Conservation (phyloP, 2,113 vertebrate species). For the Solea senegalensis region DNA sequence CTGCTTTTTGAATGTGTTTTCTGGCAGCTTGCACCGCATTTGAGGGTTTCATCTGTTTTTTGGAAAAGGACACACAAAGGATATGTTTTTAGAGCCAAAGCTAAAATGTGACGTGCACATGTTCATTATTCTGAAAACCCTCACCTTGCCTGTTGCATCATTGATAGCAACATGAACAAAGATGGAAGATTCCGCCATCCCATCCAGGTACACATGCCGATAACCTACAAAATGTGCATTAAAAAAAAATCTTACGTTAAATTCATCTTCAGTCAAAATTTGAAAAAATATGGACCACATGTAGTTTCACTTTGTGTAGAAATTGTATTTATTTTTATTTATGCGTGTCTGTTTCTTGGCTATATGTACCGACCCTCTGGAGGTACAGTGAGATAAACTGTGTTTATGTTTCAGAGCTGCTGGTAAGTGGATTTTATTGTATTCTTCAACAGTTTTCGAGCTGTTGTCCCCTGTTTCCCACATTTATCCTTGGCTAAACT, state of each 20-base stretch:
- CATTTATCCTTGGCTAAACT: too few species aligned
- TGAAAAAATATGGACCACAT: neutral
- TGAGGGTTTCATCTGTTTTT: conserved; percentile 76
- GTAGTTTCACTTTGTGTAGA: too few species aligned
- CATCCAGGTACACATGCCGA: conserved; percentile 95
- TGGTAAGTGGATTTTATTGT: too few species aligned
- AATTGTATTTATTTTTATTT: too few species aligned
- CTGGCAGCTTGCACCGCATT: conserved; percentile 73
- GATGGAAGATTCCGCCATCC: conserved; percentile 93
- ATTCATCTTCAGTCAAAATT: neutral
- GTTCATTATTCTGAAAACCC: conserved; percentile 27
- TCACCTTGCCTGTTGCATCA: conserved; percentile 92
- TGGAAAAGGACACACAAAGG: conserved; percentile 18
- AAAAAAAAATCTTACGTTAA: neutral
- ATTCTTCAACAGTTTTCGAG: too few species aligned
- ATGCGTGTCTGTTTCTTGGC: too few species aligned
- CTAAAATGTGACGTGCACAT: neutral
- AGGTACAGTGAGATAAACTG: too few species aligned
- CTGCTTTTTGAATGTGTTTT: conserved; percentile 78
- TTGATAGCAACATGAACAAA: conserved; percentile 92
- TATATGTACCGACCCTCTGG: too few species aligned
- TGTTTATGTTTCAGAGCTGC: too few species aligned
- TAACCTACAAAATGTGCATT: conserved; percentile 82
- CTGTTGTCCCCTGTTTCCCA: too few species aligned
- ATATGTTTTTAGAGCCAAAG: neutral